These are phyloP conservation scores for Antitype chi DNA, from an alignment of 2,888 invertebrate genomes.

Conservation along the genomic window DNA sequence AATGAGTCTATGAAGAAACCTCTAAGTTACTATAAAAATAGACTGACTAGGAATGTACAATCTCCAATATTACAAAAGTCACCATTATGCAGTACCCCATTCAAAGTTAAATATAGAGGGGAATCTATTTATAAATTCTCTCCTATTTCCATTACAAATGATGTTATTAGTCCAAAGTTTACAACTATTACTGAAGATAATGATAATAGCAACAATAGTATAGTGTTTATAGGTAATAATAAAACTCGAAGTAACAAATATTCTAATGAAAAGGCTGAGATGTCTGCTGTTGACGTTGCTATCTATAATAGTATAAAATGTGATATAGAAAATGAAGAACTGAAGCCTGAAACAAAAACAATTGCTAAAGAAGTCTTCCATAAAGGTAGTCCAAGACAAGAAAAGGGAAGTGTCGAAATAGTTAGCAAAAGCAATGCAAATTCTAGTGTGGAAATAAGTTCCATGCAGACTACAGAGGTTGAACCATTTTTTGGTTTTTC, in stretches of 20 bases:
- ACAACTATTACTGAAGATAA: constrained; percentile 68
- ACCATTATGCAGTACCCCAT: constrained; percentile 85
- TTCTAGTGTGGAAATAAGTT: constrained; percentile 63
- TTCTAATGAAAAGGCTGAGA: constrained; percentile 26
- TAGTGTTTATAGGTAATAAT: constrained; percentile 62
- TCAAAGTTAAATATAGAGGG: constrained; percentile 81
- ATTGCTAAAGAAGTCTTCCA: constrained; percentile 8
- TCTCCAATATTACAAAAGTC: constrained; percentile 74
- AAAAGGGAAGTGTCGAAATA: constrained; percentile 8
- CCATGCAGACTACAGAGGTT: constrained; percentile 71
- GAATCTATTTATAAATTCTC: constrained; percentile 86
- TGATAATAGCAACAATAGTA: constrained; percentile 64
- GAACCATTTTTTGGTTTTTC: constrained; percentile 79
- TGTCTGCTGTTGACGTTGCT: constrained; percentile 4
- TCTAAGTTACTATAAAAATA: constrained; percentile 63
- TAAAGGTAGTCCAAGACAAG: constrained; percentile 17
- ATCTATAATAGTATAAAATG: constrained; percentile 13
- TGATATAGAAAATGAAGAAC: constrained; percentile 19
- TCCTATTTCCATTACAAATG: constrained; percentile 75
- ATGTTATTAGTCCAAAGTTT: constrained; percentile 69
- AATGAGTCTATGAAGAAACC: constrained; percentile 65
- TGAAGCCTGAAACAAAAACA: constrained; percentile 4
- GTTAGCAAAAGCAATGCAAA: constrained; percentile 18
- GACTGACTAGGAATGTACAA: constrained; percentile 71
- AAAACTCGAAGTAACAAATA: constrained; percentile 38